phyloP scores from a whole-genome alignment of 2,113 vertebrate species.

The Leiothrix lutea region DNA sequence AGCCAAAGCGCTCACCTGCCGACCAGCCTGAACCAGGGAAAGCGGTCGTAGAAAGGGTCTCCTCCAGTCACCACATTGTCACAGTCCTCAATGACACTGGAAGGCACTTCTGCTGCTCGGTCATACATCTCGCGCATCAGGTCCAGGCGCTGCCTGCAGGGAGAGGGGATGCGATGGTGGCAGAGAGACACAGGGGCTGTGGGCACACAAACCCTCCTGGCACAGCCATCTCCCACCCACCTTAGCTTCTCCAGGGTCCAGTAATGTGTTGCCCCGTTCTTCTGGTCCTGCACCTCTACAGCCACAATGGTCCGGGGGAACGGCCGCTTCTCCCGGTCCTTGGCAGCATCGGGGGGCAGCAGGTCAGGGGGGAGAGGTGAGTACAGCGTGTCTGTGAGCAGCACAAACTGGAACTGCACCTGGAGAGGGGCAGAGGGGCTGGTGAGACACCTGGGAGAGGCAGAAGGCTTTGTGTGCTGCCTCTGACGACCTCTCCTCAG shows the following conservation, averaged over 20 bases:
- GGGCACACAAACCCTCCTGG: accelerated
- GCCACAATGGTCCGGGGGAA: slow-evolving; percentile 96
- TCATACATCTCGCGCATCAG: slow-evolving; percentile 98
- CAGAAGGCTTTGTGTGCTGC: accelerated
- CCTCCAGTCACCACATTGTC: slow-evolving; percentile 91
- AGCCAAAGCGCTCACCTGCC: slow-evolving; percentile 86
- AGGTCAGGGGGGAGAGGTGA: slow-evolving; percentile 92
- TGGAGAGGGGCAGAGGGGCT: slow-evolving; percentile 11
- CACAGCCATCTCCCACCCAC: slow-evolving; percentile 28
- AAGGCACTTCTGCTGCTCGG: slow-evolving; percentile 92
- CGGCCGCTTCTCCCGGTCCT: slow-evolving; percentile 85
- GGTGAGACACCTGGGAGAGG: neutral
- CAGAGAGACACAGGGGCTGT: neutral
- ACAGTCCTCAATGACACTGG: slow-evolving; percentile 84
- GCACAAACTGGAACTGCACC: slow-evolving; percentile 99
- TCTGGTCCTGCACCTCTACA: slow-evolving; percentile 96
- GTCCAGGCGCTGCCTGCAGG: slow-evolving; percentile 88
- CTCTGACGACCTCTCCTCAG: accelerated
- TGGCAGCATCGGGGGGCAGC: slow-evolving; percentile 83
- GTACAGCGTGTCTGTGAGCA: slow-evolving; percentile 95
- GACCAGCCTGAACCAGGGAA: slow-evolving; percentile 98
- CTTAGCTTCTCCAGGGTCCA: slow-evolving; percentile 98
- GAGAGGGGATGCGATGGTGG: accelerated
- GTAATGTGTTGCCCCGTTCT: slow-evolving; percentile 95
- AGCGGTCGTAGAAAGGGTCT: slow-evolving; percentile 97